Conservation (phyloP, 37 sponge, comb jelly and placozoan genomes). For the Crambe crambe region DNA sequence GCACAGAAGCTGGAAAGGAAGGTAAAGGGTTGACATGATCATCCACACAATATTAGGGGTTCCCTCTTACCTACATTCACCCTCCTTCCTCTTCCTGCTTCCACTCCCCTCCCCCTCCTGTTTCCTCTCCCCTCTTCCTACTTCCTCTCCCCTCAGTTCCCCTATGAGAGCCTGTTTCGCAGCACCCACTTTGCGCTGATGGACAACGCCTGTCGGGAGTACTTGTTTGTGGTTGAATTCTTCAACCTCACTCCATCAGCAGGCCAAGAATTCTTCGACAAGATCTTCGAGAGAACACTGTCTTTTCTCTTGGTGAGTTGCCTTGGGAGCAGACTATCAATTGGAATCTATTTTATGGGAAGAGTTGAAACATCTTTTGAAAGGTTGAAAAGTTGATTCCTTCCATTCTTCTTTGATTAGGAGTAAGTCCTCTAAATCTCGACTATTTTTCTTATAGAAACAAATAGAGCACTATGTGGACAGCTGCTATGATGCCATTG, state of each 20-base stretch:
- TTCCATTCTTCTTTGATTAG: no score
- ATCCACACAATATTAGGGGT: no score
- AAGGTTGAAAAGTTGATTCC: no score
- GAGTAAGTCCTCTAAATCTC: no score
- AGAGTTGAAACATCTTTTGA: no score
- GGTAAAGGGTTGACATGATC: constrained; percentile 33
- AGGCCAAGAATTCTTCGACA: constrained; percentile 85
- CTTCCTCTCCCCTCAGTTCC: constrained; percentile 73
- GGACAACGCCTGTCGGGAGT: constrained; percentile 96
- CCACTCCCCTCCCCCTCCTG: constrained; percentile 7
- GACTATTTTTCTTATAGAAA: constrained; percentile 57
- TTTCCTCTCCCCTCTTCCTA: constrained; percentile 11
- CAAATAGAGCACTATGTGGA: constrained; percentile 60
- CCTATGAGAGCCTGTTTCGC: constrained; percentile 91
- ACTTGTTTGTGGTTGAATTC: constrained; percentile 93
- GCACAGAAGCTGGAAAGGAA: constrained; percentile 85
- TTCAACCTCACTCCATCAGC: constrained; percentile 73
- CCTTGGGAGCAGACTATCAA: no score
- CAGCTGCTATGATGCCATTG: constrained; percentile 89
- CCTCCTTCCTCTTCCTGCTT: background rate
- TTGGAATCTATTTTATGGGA: no score
- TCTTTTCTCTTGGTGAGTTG: constrained; percentile 69
- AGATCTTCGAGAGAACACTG: constrained; percentile 82
- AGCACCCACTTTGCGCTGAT: constrained; percentile 91
- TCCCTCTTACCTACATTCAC: background rate